Conservation (phyloP, 2,888 invertebrate species). For the Pheosia gnoma region DNA sequence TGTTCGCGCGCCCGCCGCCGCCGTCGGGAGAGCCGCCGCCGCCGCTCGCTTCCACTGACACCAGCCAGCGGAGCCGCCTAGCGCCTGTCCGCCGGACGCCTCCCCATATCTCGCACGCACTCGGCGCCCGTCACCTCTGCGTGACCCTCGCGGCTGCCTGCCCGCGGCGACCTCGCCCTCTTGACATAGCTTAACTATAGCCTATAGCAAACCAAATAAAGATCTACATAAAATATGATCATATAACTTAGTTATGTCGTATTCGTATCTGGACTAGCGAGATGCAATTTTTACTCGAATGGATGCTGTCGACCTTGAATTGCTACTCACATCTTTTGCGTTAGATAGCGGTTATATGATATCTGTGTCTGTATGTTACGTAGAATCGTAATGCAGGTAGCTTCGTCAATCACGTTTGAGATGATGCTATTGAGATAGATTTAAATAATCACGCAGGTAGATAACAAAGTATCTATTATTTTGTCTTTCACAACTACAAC, state of each 20-base stretch:
- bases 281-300: slow-evolving; percentile 1
- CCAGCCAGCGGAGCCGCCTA: slow-evolving; percentile 60
- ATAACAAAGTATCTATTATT: too few species aligned
- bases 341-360: slow-evolving; percentile 6
- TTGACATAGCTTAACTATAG: slow-evolving; percentile 18
- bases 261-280: slow-evolving; percentile 1
- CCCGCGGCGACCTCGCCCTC: slow-evolving; percentile 41
- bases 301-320: background rate
- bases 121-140: slow-evolving; percentile 68
- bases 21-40: slow-evolving; percentile 62
- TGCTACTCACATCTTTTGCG: slow-evolving; percentile 5
- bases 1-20: slow-evolving; percentile 69
- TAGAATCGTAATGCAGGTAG: background rate
- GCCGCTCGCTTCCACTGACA: slow-evolving; percentile 67
- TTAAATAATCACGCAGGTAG: background rate
- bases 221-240: background rate
- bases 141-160: slow-evolving; percentile 63
- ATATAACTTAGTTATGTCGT: background rate
- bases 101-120: slow-evolving; percentile 66
- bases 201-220: slow-evolving; percentile 8
- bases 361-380: background rate
- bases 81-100: slow-evolving; percentile 55
- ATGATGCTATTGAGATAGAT: background rate
- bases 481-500: too few species aligned
- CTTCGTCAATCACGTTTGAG: slow-evolving; percentile 1